Percentiles rank a stretch among this genome's conserved stretches.
These are phyloP conservation scores for Nyctereutes procyonoides DNA, from an alignment of 2,113 vertebrate genomes.

Conservation along the genomic window DNA sequence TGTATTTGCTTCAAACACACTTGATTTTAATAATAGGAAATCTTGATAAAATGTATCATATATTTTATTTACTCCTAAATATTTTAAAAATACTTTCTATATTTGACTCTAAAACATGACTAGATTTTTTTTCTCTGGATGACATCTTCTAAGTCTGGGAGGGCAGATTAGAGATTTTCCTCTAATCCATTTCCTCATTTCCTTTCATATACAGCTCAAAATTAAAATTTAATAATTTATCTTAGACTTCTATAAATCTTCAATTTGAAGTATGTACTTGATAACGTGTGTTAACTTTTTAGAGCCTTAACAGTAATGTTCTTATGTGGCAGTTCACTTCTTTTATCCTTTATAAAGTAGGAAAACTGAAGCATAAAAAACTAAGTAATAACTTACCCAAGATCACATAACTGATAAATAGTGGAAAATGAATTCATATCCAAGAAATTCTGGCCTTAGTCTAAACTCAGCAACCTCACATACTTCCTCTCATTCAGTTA, in stretches of 20 bases:
- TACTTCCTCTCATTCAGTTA: not conserved
- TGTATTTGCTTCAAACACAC: not conserved
- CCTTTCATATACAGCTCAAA: not conserved
- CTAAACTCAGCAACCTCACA: not conserved
- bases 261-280: not conserved
- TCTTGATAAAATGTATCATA: not conserved
- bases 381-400: conserved; percentile 21
- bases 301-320: not conserved
- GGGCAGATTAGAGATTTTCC: not conserved
- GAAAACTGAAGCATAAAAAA: not conserved
- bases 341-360: conserved; percentile 10
- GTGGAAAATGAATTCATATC: not conserved
- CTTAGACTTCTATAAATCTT: not conserved
- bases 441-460: not conserved
- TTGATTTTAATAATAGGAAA: conserved; percentile 13
- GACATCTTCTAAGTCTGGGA: not conserved
- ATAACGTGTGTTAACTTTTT: conserved; percentile 1
- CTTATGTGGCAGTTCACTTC: not conserved
- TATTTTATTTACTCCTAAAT: conserved; percentile 7
- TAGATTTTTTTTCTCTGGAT: not conserved
- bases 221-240: conserved; percentile 26
- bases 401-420: not conserved
- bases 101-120: not conserved
- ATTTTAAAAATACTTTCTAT: not conserved
- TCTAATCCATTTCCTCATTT: not conserved